phyloP scores from a whole-genome alignment of 1,140 invertebrate genomes.

The Orchesella cincta region DNA sequence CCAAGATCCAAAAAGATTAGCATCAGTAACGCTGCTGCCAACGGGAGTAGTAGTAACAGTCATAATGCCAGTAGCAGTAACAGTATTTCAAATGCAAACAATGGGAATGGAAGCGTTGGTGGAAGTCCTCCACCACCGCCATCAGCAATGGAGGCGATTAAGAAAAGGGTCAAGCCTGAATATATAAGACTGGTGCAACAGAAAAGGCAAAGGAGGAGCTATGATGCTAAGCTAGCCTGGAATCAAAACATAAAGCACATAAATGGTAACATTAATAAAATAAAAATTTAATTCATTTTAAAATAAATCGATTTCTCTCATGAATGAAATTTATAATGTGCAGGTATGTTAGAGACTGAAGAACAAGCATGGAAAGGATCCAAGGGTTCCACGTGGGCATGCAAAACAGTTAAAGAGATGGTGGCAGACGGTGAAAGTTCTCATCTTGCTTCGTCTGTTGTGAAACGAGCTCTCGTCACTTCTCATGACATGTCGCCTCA shows the following conservation, averaged over 20 bases:
- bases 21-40: neutral
- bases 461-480: conserved; percentile 77
- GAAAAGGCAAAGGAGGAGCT: conserved; percentile 83
- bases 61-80: neutral
- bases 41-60: neutral
- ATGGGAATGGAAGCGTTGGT: neutral
- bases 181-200: conserved; percentile 60
- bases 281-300: neutral
- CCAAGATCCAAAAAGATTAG: neutral
- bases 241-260: conserved; percentile 65
- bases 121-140: neutral
- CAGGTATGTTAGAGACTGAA: conserved; percentile 39
- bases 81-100: neutral
- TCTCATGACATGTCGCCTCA: conserved; percentile 61
- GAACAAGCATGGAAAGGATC: conserved; percentile 26
- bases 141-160: neutral
- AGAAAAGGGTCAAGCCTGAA: neutral
- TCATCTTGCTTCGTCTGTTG: conserved; percentile 72
- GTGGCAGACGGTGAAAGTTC: neutral
- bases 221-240: conserved; percentile 89
- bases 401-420: conserved; percentile 53
- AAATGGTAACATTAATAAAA: conserved; percentile 56
- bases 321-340: neutral
- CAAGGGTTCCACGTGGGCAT: neutral
- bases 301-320: neutral